Conservation (phyloP, 2,113 vertebrate species). For the Osmerus eperlanus region DNA sequence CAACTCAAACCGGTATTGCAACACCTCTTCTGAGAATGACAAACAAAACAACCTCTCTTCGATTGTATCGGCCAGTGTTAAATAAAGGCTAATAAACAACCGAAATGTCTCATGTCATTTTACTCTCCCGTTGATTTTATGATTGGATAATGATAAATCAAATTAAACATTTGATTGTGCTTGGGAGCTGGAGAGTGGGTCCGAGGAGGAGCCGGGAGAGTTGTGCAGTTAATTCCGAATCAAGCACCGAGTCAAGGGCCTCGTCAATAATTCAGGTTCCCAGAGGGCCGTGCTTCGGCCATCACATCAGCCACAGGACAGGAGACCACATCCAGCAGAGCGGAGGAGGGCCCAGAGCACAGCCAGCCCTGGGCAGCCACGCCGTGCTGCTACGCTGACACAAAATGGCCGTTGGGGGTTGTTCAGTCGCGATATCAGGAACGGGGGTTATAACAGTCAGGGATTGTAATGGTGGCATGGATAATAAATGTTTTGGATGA, state of each 20-base stretch:
- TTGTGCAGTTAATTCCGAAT: constrained; percentile 23
- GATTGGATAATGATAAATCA: too few relatives aligned
- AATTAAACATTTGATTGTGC: not conserved
- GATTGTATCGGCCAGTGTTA: too few relatives aligned
- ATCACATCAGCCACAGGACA: constrained; percentile 20
- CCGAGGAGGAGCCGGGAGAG: constrained; percentile 20
- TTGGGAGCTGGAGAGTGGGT: constrained; percentile 15
- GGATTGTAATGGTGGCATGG: not conserved
- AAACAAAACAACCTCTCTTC: not conserved
- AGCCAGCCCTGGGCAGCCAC: too few relatives aligned
- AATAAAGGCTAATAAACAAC: too few relatives aligned
- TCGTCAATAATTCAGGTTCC: constrained; percentile 64
- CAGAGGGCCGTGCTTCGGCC: constrained; percentile 39
- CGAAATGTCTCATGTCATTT: too few relatives aligned
- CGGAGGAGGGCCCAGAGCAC: not conserved
- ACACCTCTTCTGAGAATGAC: not conserved
- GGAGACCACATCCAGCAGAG: not conserved
- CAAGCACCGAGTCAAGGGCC: constrained; percentile 58
- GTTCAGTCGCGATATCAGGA: too few relatives aligned
- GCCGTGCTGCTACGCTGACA: too few relatives aligned
- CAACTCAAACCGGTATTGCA: not conserved
- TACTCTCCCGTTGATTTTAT: too few relatives aligned
- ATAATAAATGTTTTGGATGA: not conserved
- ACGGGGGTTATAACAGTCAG: too few relatives aligned
- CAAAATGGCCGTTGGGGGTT: too few relatives aligned